Base-by-base conservation (phyloP, 2,888 invertebrate species). In the Tipula vernalis region DNA sequence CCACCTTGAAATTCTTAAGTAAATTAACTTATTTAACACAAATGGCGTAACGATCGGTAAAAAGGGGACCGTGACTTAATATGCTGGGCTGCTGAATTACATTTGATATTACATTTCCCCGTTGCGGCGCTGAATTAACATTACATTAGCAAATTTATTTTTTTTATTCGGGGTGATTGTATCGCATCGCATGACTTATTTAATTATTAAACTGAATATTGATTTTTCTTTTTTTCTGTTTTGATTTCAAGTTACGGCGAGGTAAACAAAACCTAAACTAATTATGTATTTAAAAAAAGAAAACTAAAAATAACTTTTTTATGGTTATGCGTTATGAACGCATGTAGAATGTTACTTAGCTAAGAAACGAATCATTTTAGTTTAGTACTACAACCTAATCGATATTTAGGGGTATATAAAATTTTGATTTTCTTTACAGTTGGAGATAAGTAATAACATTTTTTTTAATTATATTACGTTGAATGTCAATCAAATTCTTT, bases 1-100 rank as follows among this genome's bases (percentile, higher is more conserved):
- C 86, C 86, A 86, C 86, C 86, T 86, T 86, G 86, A 86, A 86
- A 86, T 86, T 86, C 86, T 86, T 86, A 44, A 47, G 44, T 86
- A 6, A 86, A 47, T 47, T 42, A 36, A 86, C n/a, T 42, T n/a
- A 13, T 36, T 36, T 6, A 13, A 44, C 86, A 86, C 86, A n/a
- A 51, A 44, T 28, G 86, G 39, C 86, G 86, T 18, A 71, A 8
- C 71, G 71, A 71, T 71, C 71, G 2, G 71, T 71, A 71, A 71
- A 28, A 28, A 12, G 71, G 28, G 28, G 71, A 71, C 71, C 28
- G 28, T 71, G 71, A 71, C 71, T 71, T 71, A 71, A 28, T 71
- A 28, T 10, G 71, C 71, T 71, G 28, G 28, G 0, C 71, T 28
- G 28, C 71, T 71, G 18, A 71, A 71, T 71, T 6, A 15, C 5